Conservation (phyloP, 2,888 invertebrate species). For the Papilio elwesi region DNA sequence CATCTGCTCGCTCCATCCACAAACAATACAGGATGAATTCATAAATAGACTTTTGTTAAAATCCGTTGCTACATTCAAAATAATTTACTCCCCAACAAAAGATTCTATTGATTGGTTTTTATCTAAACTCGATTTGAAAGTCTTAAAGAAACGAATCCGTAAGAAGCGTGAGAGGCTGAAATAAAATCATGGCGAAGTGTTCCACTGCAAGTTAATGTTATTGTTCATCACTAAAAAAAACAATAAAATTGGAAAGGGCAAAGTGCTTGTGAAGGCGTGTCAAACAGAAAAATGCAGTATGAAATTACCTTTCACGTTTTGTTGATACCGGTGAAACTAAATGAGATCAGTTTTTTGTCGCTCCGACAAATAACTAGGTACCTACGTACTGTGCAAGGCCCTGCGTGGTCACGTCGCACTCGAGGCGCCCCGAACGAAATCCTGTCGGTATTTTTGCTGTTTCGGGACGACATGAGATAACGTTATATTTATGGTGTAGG, state of each 20-base stretch:
- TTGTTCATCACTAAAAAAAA: conserved; percentile 48
- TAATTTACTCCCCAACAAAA: conserved; percentile 38
- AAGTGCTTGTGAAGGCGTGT: conserved; percentile 72
- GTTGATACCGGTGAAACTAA: conserved; percentile 73
- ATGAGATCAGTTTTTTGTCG: conserved; percentile 78
- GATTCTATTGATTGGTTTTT: conserved; percentile 36
- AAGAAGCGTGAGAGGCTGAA: conserved; percentile 40
- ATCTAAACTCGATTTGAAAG: conserved; percentile 28
- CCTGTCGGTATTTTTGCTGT: conserved; percentile 52
- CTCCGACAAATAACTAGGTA: conserved; percentile 42
- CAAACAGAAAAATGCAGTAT: conserved; percentile 77
- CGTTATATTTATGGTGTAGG: conserved; percentile 46
- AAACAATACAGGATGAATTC: conserved; percentile 27
- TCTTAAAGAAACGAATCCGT: conserved; percentile 35
- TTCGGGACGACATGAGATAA: conserved; percentile 45
- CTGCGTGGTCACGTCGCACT: conserved; percentile 62
- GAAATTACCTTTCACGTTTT: conserved; percentile 82
- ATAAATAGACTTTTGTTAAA: conserved; percentile 23
- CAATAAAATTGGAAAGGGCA: conserved; percentile 76
- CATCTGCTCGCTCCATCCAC: conserved; percentile 65
- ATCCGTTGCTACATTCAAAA: conserved; percentile 21
- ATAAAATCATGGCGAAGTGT: conserved; percentile 37
- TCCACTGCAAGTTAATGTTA: conserved; percentile 37
- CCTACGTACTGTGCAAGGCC: conserved; percentile 44
- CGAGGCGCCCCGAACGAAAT: conserved; percentile 59